Base-by-base conservation (phyloP, 2,113 vertebrate genomes). In the Ceyx melanurus region DNA sequence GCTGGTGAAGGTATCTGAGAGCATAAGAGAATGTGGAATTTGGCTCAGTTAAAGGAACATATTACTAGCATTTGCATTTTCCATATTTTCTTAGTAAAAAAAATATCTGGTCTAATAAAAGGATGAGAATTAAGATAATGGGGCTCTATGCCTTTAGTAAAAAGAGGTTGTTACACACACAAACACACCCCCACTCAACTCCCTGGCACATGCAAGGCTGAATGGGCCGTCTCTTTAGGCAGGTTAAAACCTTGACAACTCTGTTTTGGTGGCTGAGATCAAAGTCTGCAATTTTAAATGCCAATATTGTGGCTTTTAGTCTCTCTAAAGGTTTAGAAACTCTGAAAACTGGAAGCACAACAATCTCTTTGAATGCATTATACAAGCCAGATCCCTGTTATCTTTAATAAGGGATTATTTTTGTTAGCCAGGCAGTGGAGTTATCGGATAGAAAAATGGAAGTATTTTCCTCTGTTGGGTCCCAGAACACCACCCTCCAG, bases 391-490 rank as follows among this genome's bases (percentile, higher is more conserved):
- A 85, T 85, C 91, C 89, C 91, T 95, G 92, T 80, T 91, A 50
- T 86, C 94, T 92, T 93, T 95, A 93, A 88, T 83, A 81, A 88
- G 60, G 48, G 87, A 81, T 96, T 96, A 81, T 94, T 95, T 95
- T 93, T 88, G 60, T 93, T 92, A 95, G 89, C 61, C 73, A 85
- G 82, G 87, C 87, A 67, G 64, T 77, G 22, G 77, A 86, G 72
- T 80, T 92, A 80, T 92, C 1, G 26, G 75, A 43, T 82, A 91
- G 85, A 88, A 95, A 94, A 92, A 95, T 53, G 12, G 72, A 86
- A 91, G 86, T 60, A 65, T 95, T 95, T 95, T 95, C 82, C 82
- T 85, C 90, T 77, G 56, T 16, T 62, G n/a, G 22, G 87, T 89
- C 95, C 89, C 92, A 85, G 88, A 88, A 82, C 31, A 0, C 81